Base-by-base conservation (phyloP, 2,113 vertebrate species). In the Gavia stellata region DNA sequence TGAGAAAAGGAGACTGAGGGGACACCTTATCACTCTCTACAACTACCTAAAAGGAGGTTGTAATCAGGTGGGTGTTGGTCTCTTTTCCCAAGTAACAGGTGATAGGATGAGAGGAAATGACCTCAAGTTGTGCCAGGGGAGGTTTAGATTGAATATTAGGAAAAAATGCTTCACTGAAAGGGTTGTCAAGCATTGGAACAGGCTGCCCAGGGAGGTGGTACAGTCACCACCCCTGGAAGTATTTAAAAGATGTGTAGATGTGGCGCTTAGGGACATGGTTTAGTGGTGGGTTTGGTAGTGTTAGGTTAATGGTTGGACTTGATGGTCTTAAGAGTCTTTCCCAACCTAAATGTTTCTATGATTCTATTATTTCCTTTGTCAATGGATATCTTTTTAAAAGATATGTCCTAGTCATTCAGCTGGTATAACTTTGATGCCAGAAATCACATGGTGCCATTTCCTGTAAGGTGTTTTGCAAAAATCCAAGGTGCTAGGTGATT, bases 41-140 rank as follows among this genome's bases (percentile, higher is more conserved):
- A 59, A 4, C 23, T 44, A 9, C 33, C 24, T 78, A 44, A 59
- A 65, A 33, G n/a, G 20, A 81, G 24, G 24, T 3, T 66, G 23
- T n/a, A n/a, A 10, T 0, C 0, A 55, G 44, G 19, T 49, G 12
- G 14, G n/a, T 2, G 9, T 49, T 2, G 3, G 34, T 90, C 26
- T 49, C 12, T 66, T 56, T 4, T 63, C 26, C 23, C 44, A 63
- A 6, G 38, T 47, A 58, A 26, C 18, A 62, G 40, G 23, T 1
- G 17, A 50, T 38, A 55, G 10, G 17, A 44, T 1, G 10, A 79
- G 38, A 70, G 50, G 25, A 92, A 92, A 24, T 1, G 3, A 17
- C 18, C 36, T 81, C 40, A 14, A 28, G 33, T 55, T 84, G 9
- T 4, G 6, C 8, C 11, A 61, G 34, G 61, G 20, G 20, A 59